A percentile compares a stretch with the other conserved stretches of the same genome.
Conservation (phyloP, 2,113 vertebrate species). For the Chaetodon trifascialis region DNA sequence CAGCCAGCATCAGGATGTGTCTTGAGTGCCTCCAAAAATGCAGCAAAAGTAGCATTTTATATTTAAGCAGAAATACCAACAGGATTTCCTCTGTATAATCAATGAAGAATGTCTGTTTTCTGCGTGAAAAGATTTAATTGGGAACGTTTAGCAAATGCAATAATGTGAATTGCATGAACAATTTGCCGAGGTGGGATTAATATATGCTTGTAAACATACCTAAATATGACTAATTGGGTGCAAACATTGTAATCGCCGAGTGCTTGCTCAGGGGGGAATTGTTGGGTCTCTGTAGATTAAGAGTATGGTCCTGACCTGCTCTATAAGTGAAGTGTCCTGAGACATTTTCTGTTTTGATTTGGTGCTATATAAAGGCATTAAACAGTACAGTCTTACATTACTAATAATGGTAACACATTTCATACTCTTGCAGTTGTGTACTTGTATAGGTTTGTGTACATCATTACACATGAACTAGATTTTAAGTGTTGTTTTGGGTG, state of each 20-base stretch:
- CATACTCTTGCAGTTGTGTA: neutral
- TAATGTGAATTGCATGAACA: neutral
- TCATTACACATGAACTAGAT: neutral
- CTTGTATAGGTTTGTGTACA: neutral
- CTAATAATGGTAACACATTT: neutral
- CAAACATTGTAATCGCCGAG: neutral
- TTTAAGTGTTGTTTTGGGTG: neutral
- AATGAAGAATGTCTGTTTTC: neutral
- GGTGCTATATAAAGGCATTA: neutral
- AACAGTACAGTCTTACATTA: neutral
- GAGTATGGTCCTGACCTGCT: no score
- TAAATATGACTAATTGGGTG: conserved; percentile 1
- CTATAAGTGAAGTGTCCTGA: no score
- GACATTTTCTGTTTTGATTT: no score
- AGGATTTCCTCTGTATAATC: neutral
- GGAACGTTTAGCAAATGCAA: neutral
- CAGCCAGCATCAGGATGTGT: neutral
- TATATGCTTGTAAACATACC: conserved; percentile 5
- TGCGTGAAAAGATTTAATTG: neutral
- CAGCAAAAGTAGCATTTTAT: neutral
- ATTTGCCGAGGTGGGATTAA: neutral
- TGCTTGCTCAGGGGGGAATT: no score
- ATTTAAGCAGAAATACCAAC: neutral
- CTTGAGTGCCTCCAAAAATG: neutral
- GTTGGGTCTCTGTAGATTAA: no score